Conservation (phyloP, 1,140 invertebrate species). For the Pseudomyrmex concolor region DNA sequence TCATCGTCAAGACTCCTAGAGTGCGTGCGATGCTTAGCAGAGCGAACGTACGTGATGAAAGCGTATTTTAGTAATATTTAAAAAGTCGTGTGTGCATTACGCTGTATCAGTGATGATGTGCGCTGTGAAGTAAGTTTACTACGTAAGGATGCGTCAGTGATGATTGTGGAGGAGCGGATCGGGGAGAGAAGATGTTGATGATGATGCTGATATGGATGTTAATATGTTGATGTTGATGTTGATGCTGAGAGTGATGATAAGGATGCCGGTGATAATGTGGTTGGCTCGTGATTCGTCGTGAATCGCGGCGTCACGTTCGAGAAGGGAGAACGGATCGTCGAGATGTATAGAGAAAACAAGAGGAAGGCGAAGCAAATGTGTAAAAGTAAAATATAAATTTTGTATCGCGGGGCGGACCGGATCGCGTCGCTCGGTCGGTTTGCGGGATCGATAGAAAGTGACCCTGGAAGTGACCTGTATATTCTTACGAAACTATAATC, state of each 20-base stretch:
- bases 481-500: background rate
- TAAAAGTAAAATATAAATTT: conserved; percentile 72
- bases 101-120: conserved; percentile 77
- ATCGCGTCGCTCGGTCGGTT: conserved; percentile 31
- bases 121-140: conserved; percentile 70
- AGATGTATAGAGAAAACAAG: conserved; percentile 48
- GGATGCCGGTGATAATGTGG: conserved; percentile 43
- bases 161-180: conserved; percentile 46
- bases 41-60: conserved; percentile 71
- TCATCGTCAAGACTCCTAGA: conserved; percentile 76
- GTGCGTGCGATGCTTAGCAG: conserved; percentile 73
- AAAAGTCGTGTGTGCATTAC: conserved; percentile 72
- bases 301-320: conserved; percentile 71
- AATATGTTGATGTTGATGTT: conserved; percentile 45
- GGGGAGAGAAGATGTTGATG: conserved; percentile 45
- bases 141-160: conserved; percentile 56
- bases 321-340: conserved; percentile 64
- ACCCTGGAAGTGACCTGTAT: background rate
- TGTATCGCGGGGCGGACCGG: conserved; percentile 69
- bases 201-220: conserved; percentile 7
- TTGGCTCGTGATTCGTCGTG: conserved; percentile 75
- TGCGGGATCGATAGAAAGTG: conserved; percentile 21
- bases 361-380: conserved; percentile 45
- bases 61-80: conserved; percentile 67
- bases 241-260: conserved; percentile 48